phyloP scores from a whole-genome alignment of 2,888 invertebrate species.

The Oligia latruncula region DNA sequence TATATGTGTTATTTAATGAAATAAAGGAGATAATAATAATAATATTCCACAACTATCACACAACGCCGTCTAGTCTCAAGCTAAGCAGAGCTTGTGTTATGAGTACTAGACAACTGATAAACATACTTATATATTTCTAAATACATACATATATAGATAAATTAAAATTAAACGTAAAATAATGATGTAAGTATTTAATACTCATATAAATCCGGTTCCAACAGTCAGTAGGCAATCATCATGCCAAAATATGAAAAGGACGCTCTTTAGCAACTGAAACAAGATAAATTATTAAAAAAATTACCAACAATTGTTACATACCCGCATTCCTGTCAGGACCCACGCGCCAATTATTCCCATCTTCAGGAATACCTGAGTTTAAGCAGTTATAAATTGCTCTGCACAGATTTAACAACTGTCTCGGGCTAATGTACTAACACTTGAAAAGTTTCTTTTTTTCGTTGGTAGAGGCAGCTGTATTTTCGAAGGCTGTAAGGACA shows the following conservation, averaged over 20 bases:
- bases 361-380: constrained; percentile 4
- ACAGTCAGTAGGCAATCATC: not conserved
- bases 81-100: too few relatives aligned
- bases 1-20: too few relatives aligned
- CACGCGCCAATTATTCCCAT: constrained; percentile 2
- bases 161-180: constrained; percentile 1
- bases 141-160: too few relatives aligned
- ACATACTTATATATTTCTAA: too few relatives aligned
- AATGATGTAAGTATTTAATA: not conserved
- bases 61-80: too few relatives aligned
- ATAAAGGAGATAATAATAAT: too few relatives aligned
- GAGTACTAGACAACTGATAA: too few relatives aligned
- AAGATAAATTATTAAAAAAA: not conserved
- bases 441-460: constrained; percentile 50
- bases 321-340: not conserved
- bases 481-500: constrained; percentile 76
- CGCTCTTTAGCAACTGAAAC: not conserved
- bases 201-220: not conserved
- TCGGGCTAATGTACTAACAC: constrained; percentile 42
- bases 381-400: constrained; percentile 7
- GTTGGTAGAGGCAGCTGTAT: constrained; percentile 73
- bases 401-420: constrained; percentile 47
- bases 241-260: not conserved
- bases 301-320: not conserved
- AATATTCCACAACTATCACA: too few relatives aligned